Percentiles rank a stretch among this genome's conserved stretches.
Conservation (phyloP, 2,113 vertebrate species). For the Xiphorhynchus elegans region DNA sequence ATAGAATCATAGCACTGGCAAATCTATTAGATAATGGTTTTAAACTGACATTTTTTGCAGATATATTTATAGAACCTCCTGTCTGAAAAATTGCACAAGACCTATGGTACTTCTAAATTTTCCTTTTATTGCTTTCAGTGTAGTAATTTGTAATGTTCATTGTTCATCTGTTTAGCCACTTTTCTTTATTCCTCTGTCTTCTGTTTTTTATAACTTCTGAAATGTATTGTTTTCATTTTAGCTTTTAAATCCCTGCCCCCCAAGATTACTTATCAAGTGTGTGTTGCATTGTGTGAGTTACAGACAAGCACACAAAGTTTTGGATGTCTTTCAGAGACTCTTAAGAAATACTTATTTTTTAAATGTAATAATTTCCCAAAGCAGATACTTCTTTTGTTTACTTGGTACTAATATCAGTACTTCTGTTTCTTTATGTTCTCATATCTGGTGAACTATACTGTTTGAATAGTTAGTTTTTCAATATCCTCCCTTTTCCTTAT, state of each 20-base stretch:
- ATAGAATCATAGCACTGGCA: not conserved
- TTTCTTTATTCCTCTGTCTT: not conserved
- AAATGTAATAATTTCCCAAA: not conserved
- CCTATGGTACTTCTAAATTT: not conserved
- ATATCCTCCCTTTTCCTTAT: not conserved
- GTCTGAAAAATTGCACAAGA: not conserved
- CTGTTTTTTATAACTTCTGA: fast-evolving
- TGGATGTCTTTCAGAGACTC: not conserved
- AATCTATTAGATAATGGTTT: not conserved
- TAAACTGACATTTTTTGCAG: not conserved
- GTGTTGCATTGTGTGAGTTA: not conserved
- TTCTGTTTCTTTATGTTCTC: not conserved
- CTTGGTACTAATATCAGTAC: not conserved
- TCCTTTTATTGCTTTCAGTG: not conserved
- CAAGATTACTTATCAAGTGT: not conserved
- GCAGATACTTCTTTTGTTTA: not conserved
- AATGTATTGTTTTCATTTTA: not conserved
- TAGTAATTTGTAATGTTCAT: not conserved
- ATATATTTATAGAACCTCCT: not conserved
- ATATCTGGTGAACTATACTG: not conserved
- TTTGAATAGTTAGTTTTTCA: not conserved
- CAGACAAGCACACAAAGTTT: not conserved
- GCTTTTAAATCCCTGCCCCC: not conserved
- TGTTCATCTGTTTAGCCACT: not conserved
- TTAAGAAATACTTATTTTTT: not conserved